Evolutionary conservation across 1,140 invertebrate genomes (phyloP), one percentile per base, ranked within the genome.

Genomic region (Caenorhabditis latens): DNA sequence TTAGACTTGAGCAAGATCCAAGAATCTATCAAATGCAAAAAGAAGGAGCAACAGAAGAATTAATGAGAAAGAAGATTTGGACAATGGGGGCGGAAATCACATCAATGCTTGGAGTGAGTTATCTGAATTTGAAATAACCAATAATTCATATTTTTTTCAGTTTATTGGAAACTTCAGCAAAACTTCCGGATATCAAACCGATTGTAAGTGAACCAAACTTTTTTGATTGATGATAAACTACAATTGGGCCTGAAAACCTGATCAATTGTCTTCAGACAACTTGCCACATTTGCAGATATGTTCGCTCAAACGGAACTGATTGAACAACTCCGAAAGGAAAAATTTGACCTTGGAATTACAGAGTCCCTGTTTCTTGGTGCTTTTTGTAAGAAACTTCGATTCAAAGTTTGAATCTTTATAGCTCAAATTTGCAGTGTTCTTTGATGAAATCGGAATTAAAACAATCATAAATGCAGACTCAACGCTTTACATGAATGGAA

Each of bases 401-500:
- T 43, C 16, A 43, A n/a, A 16, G 19, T 71, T 19, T 50, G n/a
- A 79, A 50, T 32, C 0, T 67, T 19, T 11, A 32, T 32, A 32
- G 2, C 0, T 32, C 1, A 32, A 32, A 32, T 32, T 32, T 79
- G 21, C 50, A 85, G 84, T 48, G 4, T n/a, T 61, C 5, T 58
- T 75, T 67, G 84, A 85, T 46, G 63, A 85, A 43, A 71, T 85
- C 5, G 84, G 84, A 71, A 79, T 85, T n/a, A 32, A 42, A 14
- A 40, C 84, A 3, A 50, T 67, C 4, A 85, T 85, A 13, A 67
- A 53, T 16, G 84, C 63, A 6, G 46, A 71, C 46, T 85, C 84
- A 16, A 63, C 46, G 2, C 63, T 85, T 14, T 67, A 85, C 32
- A 79, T 61, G 50, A 53, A 42, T 9, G 40, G 40, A n/a, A 75